These are phyloP conservation scores for Troides aeacus DNA, from an alignment of 2,888 invertebrate genomes.

Conservation along the genomic window DNA sequence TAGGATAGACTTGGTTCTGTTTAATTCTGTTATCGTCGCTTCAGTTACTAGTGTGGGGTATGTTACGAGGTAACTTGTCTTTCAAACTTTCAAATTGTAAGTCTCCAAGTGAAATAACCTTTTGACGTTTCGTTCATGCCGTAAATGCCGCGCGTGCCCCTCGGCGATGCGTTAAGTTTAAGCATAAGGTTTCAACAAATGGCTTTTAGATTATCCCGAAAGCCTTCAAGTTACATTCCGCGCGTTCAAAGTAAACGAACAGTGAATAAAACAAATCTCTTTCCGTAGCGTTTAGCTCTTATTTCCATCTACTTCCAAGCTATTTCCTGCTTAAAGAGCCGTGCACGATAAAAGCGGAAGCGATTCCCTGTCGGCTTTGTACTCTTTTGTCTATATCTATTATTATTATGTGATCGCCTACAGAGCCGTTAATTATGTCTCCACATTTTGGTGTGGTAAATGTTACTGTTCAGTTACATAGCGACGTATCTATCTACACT, in stretches of 20 bases:
- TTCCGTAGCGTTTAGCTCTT: constrained; percentile 72
- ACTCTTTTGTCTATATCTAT: background rate
- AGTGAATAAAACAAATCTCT: constrained; percentile 74
- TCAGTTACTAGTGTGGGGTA: no score
- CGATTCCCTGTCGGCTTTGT: background rate
- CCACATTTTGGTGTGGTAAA: background rate
- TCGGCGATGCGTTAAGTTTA: no score
- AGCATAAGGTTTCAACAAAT: no score
- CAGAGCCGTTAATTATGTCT: background rate
- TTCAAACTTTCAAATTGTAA: no score
- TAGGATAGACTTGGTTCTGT: no score
- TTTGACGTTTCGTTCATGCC: no score
- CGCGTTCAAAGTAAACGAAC: constrained; percentile 34
- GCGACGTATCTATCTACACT: no score
- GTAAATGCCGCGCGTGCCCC: no score
- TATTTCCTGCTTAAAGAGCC: constrained; percentile 60
- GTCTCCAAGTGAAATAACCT: no score
- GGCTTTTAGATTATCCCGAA: background rate
- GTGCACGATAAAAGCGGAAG: constrained; percentile 38
- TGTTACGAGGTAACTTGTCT: no score
- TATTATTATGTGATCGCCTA: background rate
- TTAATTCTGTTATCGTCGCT: no score
- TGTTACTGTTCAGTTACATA: background rate
- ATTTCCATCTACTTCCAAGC: constrained; percentile 70
- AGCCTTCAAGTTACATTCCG: background rate